phyloP scores from a whole-genome alignment of 1,140 invertebrate species.

The Caligus rogercresseyi region DNA sequence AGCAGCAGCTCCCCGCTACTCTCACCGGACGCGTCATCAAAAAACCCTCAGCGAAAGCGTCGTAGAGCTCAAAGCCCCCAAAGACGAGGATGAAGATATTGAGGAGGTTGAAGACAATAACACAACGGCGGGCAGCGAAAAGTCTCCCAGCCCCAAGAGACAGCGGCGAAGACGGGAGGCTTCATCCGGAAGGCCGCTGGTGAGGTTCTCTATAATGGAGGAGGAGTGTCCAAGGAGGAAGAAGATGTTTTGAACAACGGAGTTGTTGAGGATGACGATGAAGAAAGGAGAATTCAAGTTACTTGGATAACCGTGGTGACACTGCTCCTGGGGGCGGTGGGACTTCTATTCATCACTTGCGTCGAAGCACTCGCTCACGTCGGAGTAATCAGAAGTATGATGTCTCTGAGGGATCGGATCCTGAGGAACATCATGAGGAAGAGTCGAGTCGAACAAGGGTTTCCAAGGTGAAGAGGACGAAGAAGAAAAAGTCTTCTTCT shows the following conservation, averaged over 20 bases:
- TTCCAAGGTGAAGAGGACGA: too few species aligned
- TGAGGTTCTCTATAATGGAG: too few species aligned
- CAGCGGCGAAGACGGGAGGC: too few species aligned
- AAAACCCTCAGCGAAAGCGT: not conserved
- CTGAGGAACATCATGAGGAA: not conserved
- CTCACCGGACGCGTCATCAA: not conserved
- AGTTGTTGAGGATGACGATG: not conserved
- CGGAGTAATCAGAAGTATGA: not conserved
- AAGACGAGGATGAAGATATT: not conserved
- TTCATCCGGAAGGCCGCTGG: too few species aligned
- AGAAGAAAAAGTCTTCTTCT: too few species aligned
- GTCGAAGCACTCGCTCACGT: not conserved
- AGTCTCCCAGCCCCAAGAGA: too few species aligned
- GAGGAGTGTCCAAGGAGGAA: too few species aligned
- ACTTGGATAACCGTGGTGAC: not conserved
- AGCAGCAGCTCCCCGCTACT: too few species aligned
- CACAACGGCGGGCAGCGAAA: too few species aligned
- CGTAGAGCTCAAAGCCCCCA: too few species aligned
- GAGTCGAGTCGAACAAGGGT: too few species aligned
- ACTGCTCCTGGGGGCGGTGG: not conserved
- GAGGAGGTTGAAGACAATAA: not conserved
- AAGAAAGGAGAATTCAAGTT: not conserved
- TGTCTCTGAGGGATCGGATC: not conserved
- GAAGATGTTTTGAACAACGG: too few species aligned
- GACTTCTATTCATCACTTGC: not conserved